These are phyloP conservation scores for Marcusenius ussheri DNA, from an alignment of 2,113 vertebrate genomes.

Conservation along the genomic window DNA sequence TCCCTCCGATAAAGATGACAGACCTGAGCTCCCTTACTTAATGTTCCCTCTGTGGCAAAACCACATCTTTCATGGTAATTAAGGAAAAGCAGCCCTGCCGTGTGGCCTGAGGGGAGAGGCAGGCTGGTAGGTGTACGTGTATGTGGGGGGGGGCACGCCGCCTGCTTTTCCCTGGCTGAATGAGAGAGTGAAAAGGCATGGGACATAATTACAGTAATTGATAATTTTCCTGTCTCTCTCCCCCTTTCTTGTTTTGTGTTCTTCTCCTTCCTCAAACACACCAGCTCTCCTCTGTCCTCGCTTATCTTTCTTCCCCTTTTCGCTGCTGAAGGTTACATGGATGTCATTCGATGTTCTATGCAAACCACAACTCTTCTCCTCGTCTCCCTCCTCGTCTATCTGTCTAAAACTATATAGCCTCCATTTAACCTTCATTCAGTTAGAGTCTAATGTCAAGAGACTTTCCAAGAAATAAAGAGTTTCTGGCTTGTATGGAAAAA, in stretches of 20 bases:
- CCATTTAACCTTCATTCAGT: background rate
- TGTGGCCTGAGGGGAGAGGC: background rate
- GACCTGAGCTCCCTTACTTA: conserved; percentile 30
- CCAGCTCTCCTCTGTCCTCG: conserved; percentile 38
- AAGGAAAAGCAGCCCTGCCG: conserved; percentile 15
- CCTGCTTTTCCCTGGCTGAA: conserved; percentile 41
- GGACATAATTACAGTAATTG: conserved; percentile 65
- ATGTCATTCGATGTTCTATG: conserved; percentile 41
- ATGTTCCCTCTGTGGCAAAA: conserved; percentile 30
- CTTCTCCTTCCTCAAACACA: conserved; percentile 23
- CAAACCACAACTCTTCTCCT: conserved; percentile 49
- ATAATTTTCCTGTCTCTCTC: conserved; percentile 56
- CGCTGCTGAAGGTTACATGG: conserved; percentile 36
- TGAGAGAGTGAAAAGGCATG: conserved; percentile 53
- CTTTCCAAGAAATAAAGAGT: background rate
- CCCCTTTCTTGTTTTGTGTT: conserved; percentile 37
- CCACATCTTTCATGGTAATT: conserved; percentile 34
- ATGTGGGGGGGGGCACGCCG: background rate
- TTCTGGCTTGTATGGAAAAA: background rate
- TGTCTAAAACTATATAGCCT: background rate
- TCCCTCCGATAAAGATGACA: conserved; percentile 30
- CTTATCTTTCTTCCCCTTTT: conserved; percentile 45
- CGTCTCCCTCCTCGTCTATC: background rate
- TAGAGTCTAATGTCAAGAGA: background rate
- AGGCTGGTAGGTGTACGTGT: background rate